Base-by-base conservation (phyloP, 2,113 vertebrate genomes). In the Pelmatolapia mariae region DNA sequence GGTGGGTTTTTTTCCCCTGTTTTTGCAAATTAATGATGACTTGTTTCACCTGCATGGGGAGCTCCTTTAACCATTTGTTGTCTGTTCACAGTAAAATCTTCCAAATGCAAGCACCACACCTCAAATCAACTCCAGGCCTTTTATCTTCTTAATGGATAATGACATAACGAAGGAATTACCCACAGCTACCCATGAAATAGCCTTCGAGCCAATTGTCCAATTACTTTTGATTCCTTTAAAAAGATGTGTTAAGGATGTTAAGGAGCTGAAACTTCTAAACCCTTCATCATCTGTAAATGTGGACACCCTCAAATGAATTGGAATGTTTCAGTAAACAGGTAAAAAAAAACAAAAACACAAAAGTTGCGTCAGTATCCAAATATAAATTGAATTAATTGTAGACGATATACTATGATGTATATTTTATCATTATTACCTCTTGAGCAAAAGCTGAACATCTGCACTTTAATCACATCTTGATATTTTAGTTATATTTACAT, bases 281-380 rank as follows among this genome's bases (percentile, higher is more conserved):
- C 36, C 18, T 5, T 63, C 2, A 63, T 36, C 0, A 36, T 36
- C 16, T 63, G 18, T 63, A 63, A 7, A 63, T 63, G 31, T 63
- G 59, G 0, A 63, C 59, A 63, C 10, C 0, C 59, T 63, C 31
- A 0, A n/a, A 36, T 3, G 0, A 63, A 33, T 0, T 19, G 59
- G 2, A 7, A 63, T 33, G 29, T 63, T 63, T 63, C 29, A 63
- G 59, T 36, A 63, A 63, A 63, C 31, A 36, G 59, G 59, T 63
- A 1, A 36, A 1, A 36, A 63, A 63, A 63, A 1, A 18, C 18
- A 0, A 33, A 7, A 33, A 33, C 59, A 63, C 59, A 36, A 63
- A 63, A 36, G 10, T 36, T 36, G 31, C 36, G 18, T 63, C 59
- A 4, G 31, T n/a, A 33, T 63, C 59, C 31, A 63, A 63, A 63